phyloP scores from a whole-genome alignment of 1,140 invertebrate species.

The Halyomorpha halys region DNA sequence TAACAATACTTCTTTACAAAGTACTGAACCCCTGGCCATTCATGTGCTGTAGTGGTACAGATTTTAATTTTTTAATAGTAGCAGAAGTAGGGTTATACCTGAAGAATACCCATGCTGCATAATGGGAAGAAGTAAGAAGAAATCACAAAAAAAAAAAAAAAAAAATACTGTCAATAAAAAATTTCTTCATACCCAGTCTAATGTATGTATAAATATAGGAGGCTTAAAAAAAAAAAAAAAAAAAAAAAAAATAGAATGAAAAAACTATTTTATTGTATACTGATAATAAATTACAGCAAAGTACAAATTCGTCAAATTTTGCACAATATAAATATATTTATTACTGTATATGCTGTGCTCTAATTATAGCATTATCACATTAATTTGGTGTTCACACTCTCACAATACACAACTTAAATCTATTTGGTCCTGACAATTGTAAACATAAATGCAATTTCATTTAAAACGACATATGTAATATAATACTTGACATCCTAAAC shows the following conservation, averaged over 20 bases:
- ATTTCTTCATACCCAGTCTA: too few relatives aligned
- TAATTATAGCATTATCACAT: slow-evolving; percentile 10
- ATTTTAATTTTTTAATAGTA: too few relatives aligned
- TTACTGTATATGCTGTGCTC: background rate
- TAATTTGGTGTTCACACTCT: slow-evolving; percentile 13
- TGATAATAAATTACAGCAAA: slow-evolving; percentile 14
- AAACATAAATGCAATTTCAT: background rate
- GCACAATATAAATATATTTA: slow-evolving; percentile 3
- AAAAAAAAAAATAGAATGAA: background rate
- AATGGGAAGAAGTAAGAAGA: too few relatives aligned
- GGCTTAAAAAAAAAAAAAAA: too few relatives aligned
- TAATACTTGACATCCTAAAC: background rate
- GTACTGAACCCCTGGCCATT: too few relatives aligned
- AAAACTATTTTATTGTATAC: slow-evolving; percentile 11
- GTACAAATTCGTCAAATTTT: background rate
- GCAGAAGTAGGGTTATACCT: too few relatives aligned
- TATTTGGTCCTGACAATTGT: slow-evolving; percentile 6
- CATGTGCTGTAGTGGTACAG: too few relatives aligned
- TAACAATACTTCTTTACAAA: too few relatives aligned
- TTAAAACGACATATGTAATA: background rate
- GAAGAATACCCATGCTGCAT: too few relatives aligned
- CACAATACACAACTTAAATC: background rate
- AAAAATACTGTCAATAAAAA: too few relatives aligned
- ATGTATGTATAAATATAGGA: too few relatives aligned
- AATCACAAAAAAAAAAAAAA: too few relatives aligned